Conservation (phyloP, 2,888 invertebrate species). For the Nomada lathburiana region DNA sequence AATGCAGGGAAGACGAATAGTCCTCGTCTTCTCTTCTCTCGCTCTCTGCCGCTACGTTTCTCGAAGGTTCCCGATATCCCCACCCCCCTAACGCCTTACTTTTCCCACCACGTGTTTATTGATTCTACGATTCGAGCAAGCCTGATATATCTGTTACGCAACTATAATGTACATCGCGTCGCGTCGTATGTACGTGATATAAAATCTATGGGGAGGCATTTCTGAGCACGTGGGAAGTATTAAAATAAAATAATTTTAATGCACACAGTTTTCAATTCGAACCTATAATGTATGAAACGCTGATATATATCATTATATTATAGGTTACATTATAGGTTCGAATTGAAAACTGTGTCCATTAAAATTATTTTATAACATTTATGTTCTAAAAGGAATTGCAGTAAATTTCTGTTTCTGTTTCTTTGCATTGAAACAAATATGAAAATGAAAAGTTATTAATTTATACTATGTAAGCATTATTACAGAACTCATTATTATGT, state of each 20-base stretch:
- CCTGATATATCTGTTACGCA: constrained; percentile 29
- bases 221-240: background rate
- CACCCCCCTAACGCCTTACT: background rate
- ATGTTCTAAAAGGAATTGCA: background rate
- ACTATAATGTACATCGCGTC: background rate
- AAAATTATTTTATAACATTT: too few species aligned
- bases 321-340: too few species aligned
- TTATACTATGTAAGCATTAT: background rate
- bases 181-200: background rate
- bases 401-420: background rate
- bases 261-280: background rate
- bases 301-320: background rate
- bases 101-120: constrained; percentile 44
- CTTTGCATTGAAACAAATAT: background rate
- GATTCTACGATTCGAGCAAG: constrained; percentile 32
- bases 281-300: background rate
- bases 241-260: background rate
- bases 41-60: constrained; percentile 38
- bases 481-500: background rate
- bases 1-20: constrained; percentile 38
- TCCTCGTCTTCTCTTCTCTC: background rate
- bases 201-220: background rate
- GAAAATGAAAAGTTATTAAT: background rate
- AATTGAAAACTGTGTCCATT: too few species aligned
- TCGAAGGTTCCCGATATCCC: constrained; percentile 60